Percentiles rank a stretch among this genome's conserved stretches.
Evolutionary conservation across 2,797 vertebrate species (phyloP).

Genomic region (Sternarchorhynchus goeldii): DNA sequence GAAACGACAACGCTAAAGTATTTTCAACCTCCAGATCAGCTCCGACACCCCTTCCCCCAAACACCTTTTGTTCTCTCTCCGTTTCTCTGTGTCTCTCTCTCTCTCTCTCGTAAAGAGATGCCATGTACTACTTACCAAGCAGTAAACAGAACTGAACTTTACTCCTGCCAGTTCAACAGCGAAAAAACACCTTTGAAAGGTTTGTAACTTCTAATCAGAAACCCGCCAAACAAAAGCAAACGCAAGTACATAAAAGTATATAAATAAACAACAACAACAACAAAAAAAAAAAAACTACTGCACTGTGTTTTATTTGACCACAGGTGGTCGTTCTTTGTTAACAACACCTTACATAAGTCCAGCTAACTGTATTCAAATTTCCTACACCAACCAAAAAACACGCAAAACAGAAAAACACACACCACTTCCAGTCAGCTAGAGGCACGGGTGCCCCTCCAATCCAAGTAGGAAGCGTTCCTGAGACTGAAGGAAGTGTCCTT

Average conservation of each 20-base stretch:
- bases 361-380: not conserved
- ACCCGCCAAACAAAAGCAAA: not conserved
- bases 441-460: too few species aligned
- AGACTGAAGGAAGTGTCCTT: slow-evolving; percentile 60
- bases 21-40: not conserved
- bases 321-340: not conserved
- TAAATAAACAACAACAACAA: not conserved
- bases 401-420: not conserved
- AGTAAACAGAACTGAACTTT: slow-evolving; percentile 75
- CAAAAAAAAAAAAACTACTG: not conserved
- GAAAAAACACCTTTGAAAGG: slow-evolving; percentile 29
- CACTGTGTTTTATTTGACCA: not conserved
- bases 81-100: not conserved
- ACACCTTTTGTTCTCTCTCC: not conserved
- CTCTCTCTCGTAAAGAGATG: not conserved
- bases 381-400: not conserved
- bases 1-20: not conserved
- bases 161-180: slow-evolving; percentile 65
- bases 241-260: not conserved
- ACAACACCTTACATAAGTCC: not conserved
- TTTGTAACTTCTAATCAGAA: slow-evolving; percentile 3
- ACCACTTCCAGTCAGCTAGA: not conserved
- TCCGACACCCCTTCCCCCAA: not conserved
- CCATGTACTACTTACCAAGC: slow-evolving; percentile 61
- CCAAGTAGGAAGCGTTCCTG: not conserved